These are phyloP conservation scores for Altica lythri DNA, from an alignment of 2,888 invertebrate species.

Conservation along the genomic window DNA sequence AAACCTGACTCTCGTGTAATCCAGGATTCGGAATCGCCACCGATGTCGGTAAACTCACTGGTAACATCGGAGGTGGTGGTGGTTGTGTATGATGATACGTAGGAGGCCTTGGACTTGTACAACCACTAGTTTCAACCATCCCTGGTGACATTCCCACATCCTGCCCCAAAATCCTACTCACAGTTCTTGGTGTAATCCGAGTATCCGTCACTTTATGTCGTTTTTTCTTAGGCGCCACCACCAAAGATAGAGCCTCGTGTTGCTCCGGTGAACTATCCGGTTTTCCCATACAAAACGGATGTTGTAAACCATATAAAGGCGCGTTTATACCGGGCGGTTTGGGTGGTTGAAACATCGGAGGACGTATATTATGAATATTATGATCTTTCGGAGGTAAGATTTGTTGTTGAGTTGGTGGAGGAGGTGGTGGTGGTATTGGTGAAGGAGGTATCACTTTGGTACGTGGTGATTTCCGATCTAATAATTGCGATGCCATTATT, in stretches of 20 bases:
- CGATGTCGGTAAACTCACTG: slow-evolving; percentile 88
- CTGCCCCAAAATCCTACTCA: slow-evolving; percentile 80
- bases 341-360: slow-evolving; percentile 83
- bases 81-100: slow-evolving; percentile 76
- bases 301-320: slow-evolving; percentile 65
- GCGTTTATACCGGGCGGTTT: slow-evolving; percentile 70
- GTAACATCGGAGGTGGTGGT: slow-evolving; percentile 83
- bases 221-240: slow-evolving; percentile 95
- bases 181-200: slow-evolving; percentile 87
- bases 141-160: slow-evolving; percentile 71
- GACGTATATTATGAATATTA: slow-evolving; percentile 58
- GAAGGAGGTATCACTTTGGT: slow-evolving; percentile 71
- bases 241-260: slow-evolving; percentile 92
- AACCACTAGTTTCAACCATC: slow-evolving; percentile 65
- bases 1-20: slow-evolving; percentile 91
- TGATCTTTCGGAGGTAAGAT: too few species aligned
- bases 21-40: slow-evolving; percentile 97
- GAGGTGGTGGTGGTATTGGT: slow-evolving; percentile 62
- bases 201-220: slow-evolving; percentile 97
- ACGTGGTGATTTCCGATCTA: slow-evolving; percentile 84
- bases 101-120: slow-evolving; percentile 63
- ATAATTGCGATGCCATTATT: slow-evolving; percentile 77
- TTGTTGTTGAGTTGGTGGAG: slow-evolving; percentile 52
- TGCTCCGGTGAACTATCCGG: slow-evolving; percentile 76
- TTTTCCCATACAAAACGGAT: slow-evolving; percentile 66